A percentile compares a stretch with the other conserved stretches of the same genome.
Conservation (phyloP, 2,113 vertebrate genomes). For the Dipodomys ordii region DNA sequence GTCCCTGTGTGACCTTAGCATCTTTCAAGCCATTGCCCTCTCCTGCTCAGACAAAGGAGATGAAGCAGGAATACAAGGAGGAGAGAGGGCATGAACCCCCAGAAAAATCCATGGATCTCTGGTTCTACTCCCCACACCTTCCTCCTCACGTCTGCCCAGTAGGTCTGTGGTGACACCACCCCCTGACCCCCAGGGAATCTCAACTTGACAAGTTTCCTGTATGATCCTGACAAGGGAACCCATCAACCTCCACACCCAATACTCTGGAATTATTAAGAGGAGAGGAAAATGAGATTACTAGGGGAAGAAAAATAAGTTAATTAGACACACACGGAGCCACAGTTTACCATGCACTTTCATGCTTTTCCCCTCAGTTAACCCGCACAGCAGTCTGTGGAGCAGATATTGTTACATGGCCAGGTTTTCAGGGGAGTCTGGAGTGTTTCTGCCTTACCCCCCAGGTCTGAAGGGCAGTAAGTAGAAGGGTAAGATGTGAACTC, state of each 20-base stretch:
- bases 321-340: background rate
- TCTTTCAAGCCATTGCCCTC: background rate
- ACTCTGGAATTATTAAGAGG: slow-evolving; percentile 43
- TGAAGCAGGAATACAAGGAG: background rate
- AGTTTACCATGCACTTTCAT: background rate
- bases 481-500: slow-evolving; percentile 20
- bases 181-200: background rate
- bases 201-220: background rate
- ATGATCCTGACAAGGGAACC: background rate
- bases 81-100: background rate
- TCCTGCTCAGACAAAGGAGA: background rate
- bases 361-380: background rate
- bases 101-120: too few relatives aligned
- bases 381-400: background rate
- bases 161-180: too few relatives aligned
- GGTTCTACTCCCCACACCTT: fast-evolving
- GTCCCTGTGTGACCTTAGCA: background rate
- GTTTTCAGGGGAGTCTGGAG: background rate
- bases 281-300: slow-evolving; percentile 49
- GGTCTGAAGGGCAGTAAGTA: background rate
- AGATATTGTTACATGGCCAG: background rate
- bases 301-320: slow-evolving; percentile 35
- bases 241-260: background rate
- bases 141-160: background rate
- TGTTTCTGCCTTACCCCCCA: background rate